Conservation (phyloP, 2,113 vertebrate genomes). For the Phylloscopus whistleri region DNA sequence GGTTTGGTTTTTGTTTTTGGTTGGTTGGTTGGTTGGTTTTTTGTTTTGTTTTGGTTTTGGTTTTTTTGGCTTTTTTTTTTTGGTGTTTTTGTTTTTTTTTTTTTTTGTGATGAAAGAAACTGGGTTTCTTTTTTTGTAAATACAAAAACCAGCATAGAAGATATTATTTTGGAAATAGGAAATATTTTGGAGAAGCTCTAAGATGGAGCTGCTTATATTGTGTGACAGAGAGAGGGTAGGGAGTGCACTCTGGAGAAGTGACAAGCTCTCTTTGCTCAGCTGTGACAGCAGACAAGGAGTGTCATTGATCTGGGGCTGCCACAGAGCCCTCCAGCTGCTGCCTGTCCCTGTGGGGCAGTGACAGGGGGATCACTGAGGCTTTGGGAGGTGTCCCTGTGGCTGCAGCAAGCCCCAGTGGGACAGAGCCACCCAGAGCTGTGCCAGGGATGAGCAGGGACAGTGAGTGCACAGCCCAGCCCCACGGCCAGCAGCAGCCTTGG, state of each 20-base stretch:
- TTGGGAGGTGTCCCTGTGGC: neutral
- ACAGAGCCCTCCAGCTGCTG: neutral
- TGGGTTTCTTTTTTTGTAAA: neutral
- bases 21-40: too few relatives aligned
- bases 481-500: too few relatives aligned
- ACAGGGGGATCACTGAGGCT: neutral
- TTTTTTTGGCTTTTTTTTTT: neutral
- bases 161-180: neutral
- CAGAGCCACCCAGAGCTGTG: neutral
- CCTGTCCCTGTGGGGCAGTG: neutral
- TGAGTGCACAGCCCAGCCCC: too few relatives aligned
- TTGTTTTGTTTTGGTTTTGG: neutral
- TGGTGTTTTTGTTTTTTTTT: neutral
- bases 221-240: neutral
- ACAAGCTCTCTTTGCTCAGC: neutral
- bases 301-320: neutral
- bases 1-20: too few relatives aligned
- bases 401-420: neutral
- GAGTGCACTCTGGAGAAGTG: neutral
- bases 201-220: neutral
- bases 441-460: fast-evolving
- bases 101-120: neutral
- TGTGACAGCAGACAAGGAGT: neutral
- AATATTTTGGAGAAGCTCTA: neutral
- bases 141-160: neutral